Base-by-base conservation (phyloP, 2,888 invertebrate species). In the Ferdinandea cuprea region DNA sequence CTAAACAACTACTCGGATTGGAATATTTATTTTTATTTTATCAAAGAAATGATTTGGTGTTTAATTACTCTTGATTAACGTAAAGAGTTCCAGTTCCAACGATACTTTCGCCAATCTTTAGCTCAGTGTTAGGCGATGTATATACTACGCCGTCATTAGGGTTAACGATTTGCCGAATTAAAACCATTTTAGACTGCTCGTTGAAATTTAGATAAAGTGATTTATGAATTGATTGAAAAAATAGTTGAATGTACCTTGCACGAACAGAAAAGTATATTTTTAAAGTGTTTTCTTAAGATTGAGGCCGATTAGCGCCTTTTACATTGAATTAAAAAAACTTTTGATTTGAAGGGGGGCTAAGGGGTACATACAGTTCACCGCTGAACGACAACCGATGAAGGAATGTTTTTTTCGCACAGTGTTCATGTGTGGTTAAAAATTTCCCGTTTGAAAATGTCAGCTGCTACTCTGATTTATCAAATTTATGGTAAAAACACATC, bases 51-150 rank as follows among this genome's bases (percentile, higher is more conserved):
- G 3, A 30, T 3, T 37, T 15, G 15, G 8, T 54, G n/a, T n/a
- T n/a, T n/a, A 85, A 87, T 86, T 77, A 91, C 91, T 89, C 89
- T 86, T 89, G 89, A 28, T 88, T 89, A 4, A 91, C 88, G 73
- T 90, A 90, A 37, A 91, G 74, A 19, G 87, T 89, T 52, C 91
- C 91, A 4, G 83, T 86, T 15, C 88, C 89, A n/a, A 91, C 84
- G 2, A 87, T 61, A 61, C 87, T 87, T 8, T 89, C 86, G 3
- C 88, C 90, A 52, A 91, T 88, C 81, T 90, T 90, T 7, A 91
- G 85, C 74, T 89, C 86, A 25, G 90, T 88, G 79, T 89, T 88
- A 68, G 87, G 86, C 4, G 89, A 86, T 7, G 88, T 87, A 56
- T 89, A 91, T n/a, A 90, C 84, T 4, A 90, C 80, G 3, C 90